A percentile compares a stretch with the other conserved stretches of the same genome.
phyloP scores from a whole-genome alignment of 2,888 invertebrate species.

The Gymnosoma rotundatum region DNA sequence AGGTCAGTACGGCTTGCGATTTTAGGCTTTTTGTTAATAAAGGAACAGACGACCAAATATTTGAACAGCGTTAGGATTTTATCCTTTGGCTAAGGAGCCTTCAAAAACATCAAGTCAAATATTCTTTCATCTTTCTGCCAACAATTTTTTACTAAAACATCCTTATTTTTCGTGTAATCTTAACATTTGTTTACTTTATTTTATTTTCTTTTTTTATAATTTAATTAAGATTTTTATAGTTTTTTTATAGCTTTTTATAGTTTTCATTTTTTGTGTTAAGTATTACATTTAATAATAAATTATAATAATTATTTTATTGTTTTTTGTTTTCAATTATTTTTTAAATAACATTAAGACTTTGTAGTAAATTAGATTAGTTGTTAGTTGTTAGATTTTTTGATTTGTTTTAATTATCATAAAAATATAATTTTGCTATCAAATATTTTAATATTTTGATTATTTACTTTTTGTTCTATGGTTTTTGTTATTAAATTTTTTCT shows the following conservation, averaged over 20 bases:
- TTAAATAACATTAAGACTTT: slow-evolving; percentile 69
- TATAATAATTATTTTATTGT: slow-evolving; percentile 67
- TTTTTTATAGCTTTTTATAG: slow-evolving; percentile 22
- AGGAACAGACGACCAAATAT: no score
- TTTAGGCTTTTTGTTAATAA: no score
- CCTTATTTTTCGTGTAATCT: slow-evolving; percentile 4
- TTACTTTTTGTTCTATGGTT: slow-evolving; percentile 7
- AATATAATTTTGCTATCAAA: slow-evolving; percentile 64
- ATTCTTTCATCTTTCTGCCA: no score
- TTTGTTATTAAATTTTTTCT: slow-evolving; percentile 31
- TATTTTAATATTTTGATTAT: slow-evolving; percentile 55
- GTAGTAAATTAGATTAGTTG: slow-evolving; percentile 31
- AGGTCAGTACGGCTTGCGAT: no score
- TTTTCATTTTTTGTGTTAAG: slow-evolving; percentile 70
- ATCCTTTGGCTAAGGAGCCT: no score
- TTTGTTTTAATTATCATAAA: slow-evolving; percentile 31
- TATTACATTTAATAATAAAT: slow-evolving; percentile 71
- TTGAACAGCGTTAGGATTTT: no score
- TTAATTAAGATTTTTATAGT: slow-evolving; percentile 23
- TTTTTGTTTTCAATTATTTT: slow-evolving; percentile 53
- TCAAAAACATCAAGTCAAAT: no score
- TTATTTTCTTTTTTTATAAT: slow-evolving; percentile 46
- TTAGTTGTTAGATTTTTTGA: background rate
- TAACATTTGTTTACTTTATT: slow-evolving; percentile 31
- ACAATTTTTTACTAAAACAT: background rate